Base-by-base conservation (phyloP, 2,888 invertebrate genomes). In the Chrysolina haemoptera region DNA sequence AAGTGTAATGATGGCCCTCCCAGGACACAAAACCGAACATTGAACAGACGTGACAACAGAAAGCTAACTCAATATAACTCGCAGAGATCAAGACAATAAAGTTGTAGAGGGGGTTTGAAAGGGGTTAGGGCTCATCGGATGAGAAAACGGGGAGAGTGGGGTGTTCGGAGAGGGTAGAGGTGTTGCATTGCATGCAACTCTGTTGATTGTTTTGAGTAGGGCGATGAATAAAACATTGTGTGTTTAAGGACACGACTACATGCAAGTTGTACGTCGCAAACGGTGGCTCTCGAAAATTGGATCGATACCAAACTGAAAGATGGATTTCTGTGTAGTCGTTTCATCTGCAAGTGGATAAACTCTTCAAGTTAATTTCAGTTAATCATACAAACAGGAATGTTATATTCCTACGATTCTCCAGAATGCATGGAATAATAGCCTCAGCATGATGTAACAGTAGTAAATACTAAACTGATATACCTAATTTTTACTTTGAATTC, bases 1-100 rank as follows among this genome's bases (percentile, higher is more conserved):
- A 68, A 71, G 70, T 71, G 68, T 77, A 77, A 77, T 72, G 73
- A 77, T 74, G 71, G 66, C 71, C 70, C 77, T 74, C 75, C 69
- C 66, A 75, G 77, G 77, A 77, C 75, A 75, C 73, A 41, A 69
- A 74, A 75, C 73, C 70, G 70, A 75, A 74, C 71, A 55, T 66
- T 64, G 68, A 75, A 53, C 40, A 73, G 70, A 77, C 75, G 75
- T 77, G 77, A 74, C 72, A 73, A 73, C 70, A 50, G 53, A 70
- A 62, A 63, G 72, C 75, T 73, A 73, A 77, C 75, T 71, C 75
- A 73, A 75, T 75, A 65, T 71, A 64, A 68, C 70, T 68, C 55
- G 68, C 59, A 64, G 67, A 68, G 50, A 75, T 75, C 75, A 65
- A 68, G 65, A 41, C 62, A 72, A 67, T 67, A 67, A 66, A 66